phyloP scores from a whole-genome alignment of 2,113 vertebrate species.

The Eulemur rufifrons region DNA sequence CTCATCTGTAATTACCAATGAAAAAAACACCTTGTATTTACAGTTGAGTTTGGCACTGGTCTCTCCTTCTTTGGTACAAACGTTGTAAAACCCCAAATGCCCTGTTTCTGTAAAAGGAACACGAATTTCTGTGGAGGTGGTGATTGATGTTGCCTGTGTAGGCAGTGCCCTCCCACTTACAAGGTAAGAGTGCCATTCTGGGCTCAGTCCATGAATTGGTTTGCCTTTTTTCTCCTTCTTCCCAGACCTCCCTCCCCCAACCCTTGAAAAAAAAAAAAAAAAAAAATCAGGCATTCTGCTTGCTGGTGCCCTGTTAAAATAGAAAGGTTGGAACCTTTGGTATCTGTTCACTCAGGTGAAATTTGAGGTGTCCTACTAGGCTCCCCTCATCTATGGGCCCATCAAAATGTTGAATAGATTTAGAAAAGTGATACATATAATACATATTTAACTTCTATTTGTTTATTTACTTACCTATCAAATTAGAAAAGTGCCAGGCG shows the following conservation, averaged over 20 bases:
- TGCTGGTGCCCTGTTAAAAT: not conserved
- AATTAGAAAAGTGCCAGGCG: not conserved
- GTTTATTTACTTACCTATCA: not conserved
- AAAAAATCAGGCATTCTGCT: not conserved
- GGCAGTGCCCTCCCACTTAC: conserved; percentile 51
- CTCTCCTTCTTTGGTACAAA: conserved; percentile 70
- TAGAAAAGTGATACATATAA: not conserved
- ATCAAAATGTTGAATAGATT: not conserved
- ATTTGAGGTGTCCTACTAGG: not conserved
- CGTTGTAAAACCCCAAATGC: conserved; percentile 67
- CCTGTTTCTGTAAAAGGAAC: conserved; percentile 76
- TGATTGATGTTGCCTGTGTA: conserved; percentile 53
- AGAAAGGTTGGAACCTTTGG: not conserved
- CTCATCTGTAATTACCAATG: conserved; percentile 75
- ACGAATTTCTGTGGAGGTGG: conserved; percentile 66
- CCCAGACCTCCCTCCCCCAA: not conserved
- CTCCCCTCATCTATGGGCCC: not conserved
- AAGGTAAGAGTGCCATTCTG: conserved; percentile 71
- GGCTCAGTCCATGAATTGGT: conserved; percentile 45
- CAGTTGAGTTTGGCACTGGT: conserved; percentile 76
- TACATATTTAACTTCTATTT: not conserved
- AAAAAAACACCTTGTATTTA: conserved; percentile 79
- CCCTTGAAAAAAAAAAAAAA: not conserved
- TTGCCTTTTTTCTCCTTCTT: not conserved
- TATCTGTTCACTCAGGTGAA: not conserved